Conservation (phyloP, 2,113 vertebrate species). For the Vimba vimba region DNA sequence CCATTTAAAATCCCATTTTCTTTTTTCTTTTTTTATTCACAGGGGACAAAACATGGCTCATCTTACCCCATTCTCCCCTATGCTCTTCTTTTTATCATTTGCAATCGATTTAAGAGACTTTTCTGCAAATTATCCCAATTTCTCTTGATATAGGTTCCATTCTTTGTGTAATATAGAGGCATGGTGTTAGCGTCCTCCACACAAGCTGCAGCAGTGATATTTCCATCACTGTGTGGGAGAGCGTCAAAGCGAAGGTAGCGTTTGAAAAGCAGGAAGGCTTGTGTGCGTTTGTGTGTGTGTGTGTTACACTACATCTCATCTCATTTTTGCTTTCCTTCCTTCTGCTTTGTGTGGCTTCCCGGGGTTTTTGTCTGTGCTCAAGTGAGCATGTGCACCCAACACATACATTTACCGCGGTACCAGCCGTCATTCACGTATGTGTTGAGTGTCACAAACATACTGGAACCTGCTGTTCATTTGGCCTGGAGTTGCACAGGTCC, state of each 20-base stretch:
- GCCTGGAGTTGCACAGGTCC: slow-evolving; percentile 14
- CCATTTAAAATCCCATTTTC: too few relatives aligned
- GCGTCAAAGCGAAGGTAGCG: slow-evolving; percentile 14
- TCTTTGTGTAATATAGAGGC: background rate
- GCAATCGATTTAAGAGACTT: background rate
- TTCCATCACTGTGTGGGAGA: slow-evolving; percentile 50
- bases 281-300: slow-evolving; percentile 27
- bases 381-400: slow-evolving; percentile 31
- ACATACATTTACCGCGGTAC: slow-evolving; percentile 27
- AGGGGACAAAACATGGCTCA: background rate
- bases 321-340: background rate
- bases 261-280: slow-evolving; percentile 55
- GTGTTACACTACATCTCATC: background rate
- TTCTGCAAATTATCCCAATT: background rate
- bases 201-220: slow-evolving; percentile 35
- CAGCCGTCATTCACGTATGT: slow-evolving; percentile 39
- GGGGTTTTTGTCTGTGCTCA: slow-evolving; percentile 32
- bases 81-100: background rate
- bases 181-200: slow-evolving; percentile 12
- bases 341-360: background rate
- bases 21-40: too few relatives aligned
- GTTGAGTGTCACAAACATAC: slow-evolving; percentile 30
- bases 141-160: background rate
- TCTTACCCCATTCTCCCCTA: background rate
- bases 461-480: slow-evolving; percentile 13